Evolutionary conservation across 2,888 invertebrate species (phyloP).

Genomic region (Tetramorium bicarinatum): DNA sequence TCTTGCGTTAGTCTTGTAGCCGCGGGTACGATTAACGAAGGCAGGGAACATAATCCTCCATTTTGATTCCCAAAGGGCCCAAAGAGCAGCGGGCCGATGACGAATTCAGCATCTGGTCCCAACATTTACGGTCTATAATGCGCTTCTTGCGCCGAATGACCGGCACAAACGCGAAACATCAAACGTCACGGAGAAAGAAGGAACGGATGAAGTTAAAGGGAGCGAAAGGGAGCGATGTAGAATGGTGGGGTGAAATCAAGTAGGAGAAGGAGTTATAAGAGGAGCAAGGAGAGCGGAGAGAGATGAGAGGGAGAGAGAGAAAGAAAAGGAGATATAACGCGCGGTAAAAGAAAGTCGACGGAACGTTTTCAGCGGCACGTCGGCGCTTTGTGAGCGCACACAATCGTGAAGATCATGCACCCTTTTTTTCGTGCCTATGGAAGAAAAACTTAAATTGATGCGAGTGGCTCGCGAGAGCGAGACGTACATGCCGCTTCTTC

Average conservation of each 20-base stretch:
- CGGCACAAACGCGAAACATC: constrained; percentile 80
- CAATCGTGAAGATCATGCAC: constrained; percentile 84
- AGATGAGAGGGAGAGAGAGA: constrained; percentile 58
- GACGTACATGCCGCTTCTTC: constrained; percentile 73
- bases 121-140: constrained; percentile 83
- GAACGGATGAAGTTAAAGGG: constrained; percentile 55
- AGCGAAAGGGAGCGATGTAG: constrained; percentile 45
- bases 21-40: constrained; percentile 42
- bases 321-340: constrained; percentile 51
- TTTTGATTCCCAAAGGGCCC: constrained; percentile 48
- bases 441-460: constrained; percentile 83
- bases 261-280: constrained; percentile 56
- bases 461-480: constrained; percentile 78
- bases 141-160: constrained; percentile 79
- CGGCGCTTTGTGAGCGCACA: constrained; percentile 83
- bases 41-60: constrained; percentile 39
- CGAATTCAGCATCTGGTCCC: constrained; percentile 79
- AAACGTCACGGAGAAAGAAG: constrained; percentile 76
- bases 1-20: constrained; percentile 35
- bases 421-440: constrained; percentile 76
- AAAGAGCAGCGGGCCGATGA: constrained; percentile 52
- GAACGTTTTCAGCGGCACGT: constrained; percentile 82
- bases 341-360: constrained; percentile 66
- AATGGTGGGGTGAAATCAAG: constrained; percentile 53
- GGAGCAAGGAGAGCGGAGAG: constrained; percentile 50